These are phyloP conservation scores for Leptura quadrifasciata DNA, from an alignment of 2,888 invertebrate genomes.

Conservation along the genomic window DNA sequence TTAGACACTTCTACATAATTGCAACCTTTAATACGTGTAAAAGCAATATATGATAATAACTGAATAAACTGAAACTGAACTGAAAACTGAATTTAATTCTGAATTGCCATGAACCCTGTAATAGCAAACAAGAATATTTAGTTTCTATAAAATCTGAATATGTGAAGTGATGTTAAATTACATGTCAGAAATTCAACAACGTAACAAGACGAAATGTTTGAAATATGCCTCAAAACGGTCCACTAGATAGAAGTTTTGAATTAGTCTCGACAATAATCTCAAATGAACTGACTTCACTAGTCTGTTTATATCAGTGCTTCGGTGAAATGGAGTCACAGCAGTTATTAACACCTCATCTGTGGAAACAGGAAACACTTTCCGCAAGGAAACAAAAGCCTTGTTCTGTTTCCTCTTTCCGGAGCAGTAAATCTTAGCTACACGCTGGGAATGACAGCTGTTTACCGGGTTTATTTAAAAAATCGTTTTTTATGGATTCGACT, in stretches of 20 bases:
- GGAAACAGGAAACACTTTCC: conserved; percentile 7
- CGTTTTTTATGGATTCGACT: neutral
- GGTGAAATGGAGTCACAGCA: neutral
- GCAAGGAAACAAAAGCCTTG: neutral
- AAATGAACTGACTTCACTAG: neutral
- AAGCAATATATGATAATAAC: too few species aligned
- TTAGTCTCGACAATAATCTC: neutral
- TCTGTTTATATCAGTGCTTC: neutral
- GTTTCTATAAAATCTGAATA: too few species aligned
- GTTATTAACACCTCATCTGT: conserved; percentile 7
- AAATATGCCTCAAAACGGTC: neutral
- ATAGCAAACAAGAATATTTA: too few species aligned
- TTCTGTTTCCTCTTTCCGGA: conserved; percentile 9
- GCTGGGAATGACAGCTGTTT: conserved; percentile 18
- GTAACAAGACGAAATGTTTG: neutral
- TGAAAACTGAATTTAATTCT: too few species aligned
- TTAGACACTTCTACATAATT: too few species aligned
- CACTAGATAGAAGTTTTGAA: neutral
- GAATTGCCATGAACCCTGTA: too few species aligned
- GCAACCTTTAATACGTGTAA: too few species aligned
- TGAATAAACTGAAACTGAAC: too few species aligned
- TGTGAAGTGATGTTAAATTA: too few species aligned
- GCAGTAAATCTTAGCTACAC: conserved; percentile 19
- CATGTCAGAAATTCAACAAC: too few species aligned
- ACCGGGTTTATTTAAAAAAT: conserved; percentile 26